Evolutionary conservation across 2,888 invertebrate genomes (phyloP), one percentile per base, ranked within the genome.

Genomic region (Julus scanicus): DNA sequence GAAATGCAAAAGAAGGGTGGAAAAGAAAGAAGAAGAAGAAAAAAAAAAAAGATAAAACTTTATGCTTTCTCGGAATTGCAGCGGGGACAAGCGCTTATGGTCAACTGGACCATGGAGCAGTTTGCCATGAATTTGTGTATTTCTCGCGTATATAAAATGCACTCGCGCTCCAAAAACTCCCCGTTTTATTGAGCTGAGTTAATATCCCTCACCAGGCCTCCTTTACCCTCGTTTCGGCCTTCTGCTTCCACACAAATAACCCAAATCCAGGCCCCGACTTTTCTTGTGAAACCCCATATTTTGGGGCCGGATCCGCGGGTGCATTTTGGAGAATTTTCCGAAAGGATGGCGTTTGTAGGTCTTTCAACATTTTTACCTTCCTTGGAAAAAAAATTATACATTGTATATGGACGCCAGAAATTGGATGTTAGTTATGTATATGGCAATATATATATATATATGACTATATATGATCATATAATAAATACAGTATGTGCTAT

Each of bases 51-150:
- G 80, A 80, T 80, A 80, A 80, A 80, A 80, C 37, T 80, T 80
- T 80, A 80, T 80, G 80, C 37, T 80, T 80, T 80, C 80, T 80
- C 37, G 37, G 80, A 80, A 80, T 80, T 80, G 80, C 80, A 80
- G 37, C 80, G 80, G 80, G 80, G 80, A 80, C 80, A 37, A 44
- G 80, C 13, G 80, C 80, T 80, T 80, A 80, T 80, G 80, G 80
- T 80, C 80, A 80, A 80, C 80, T 80, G 80, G 80, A 80, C 80
- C 80, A 80, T 80, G 80, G 80, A 80, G 80, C 37, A 37, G 80
- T 80, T 80, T 80, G 80, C 80, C 80, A 80, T 80, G 80, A 80
- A 80, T 80, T 80, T 80, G 29, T 80, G 80, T 37, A 37, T 80
- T 80, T 80, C 37, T 80, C 29, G 11, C 1, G 29, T 37, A 5